Percentiles rank a stretch among this genome's conserved stretches.
Conservation (phyloP, 30 jellyfish, hydroid and myxozoan genomes). For the Aurelia sp. region DNA sequence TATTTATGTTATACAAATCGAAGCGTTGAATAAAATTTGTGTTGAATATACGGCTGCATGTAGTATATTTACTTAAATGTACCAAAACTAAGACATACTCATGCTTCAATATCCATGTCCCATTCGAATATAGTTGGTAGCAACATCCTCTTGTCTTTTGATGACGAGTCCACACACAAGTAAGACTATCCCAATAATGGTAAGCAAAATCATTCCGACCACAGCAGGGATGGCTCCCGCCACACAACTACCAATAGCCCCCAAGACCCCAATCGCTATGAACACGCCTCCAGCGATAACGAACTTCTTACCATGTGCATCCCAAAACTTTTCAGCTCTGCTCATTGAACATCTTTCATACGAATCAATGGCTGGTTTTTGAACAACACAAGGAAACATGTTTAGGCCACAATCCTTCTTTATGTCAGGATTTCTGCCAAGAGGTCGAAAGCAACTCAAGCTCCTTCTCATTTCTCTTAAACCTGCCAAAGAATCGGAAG, state of each 20-base stretch:
- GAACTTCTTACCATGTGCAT: conserved; percentile 19
- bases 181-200: conserved; percentile 10
- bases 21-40: no score
- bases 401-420: neutral
- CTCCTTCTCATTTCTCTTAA: neutral
- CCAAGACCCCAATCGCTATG: conserved; percentile 1
- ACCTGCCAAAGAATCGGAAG: neutral
- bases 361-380: conserved; percentile 9
- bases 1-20: no score
- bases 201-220: neutral
- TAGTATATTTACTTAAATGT: no score
- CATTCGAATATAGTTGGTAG: neutral
- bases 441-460: conserved; percentile 5
- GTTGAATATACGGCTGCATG: no score
- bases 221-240: no score
- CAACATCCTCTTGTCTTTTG: neutral
- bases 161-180: conserved; percentile 15
- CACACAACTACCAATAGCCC: no score
- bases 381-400: conserved; percentile 13
- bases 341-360: conserved; percentile 17
- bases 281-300: neutral
- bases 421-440: no score
- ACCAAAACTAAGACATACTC: no score
- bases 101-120: neutral
- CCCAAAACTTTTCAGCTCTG: conserved; percentile 20